These are phyloP conservation scores for Acyrthosiphon pisum DNA, from an alignment of 1,140 invertebrate genomes.

Conservation along the genomic window DNA sequence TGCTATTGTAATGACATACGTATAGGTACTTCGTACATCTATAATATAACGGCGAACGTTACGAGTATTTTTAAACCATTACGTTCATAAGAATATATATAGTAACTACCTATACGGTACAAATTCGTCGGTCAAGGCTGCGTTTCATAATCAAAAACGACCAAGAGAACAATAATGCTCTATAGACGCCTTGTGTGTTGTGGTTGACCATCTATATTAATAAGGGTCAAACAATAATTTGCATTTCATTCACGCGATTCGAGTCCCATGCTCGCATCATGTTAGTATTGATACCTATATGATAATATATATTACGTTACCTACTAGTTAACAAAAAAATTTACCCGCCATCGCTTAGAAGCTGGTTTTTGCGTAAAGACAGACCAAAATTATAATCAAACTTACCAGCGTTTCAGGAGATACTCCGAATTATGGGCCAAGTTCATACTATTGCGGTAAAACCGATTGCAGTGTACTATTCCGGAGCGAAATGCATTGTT, in stretches of 20 bases:
- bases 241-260: not conserved
- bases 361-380: not conserved
- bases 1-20: not conserved
- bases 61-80: not conserved
- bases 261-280: not conserved
- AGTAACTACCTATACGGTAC: not conserved
- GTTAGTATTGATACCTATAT: too few species aligned
- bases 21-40: not conserved
- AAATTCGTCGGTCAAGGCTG: not conserved
- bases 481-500: not conserved
- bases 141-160: not conserved
- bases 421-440: not conserved
- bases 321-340: not conserved
- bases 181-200: not conserved
- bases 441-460: not conserved
- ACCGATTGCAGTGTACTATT: not conserved
- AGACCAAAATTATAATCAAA: not conserved
- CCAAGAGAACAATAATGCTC: not conserved
- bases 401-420: not conserved
- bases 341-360: not conserved
- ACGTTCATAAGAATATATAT: not conserved
- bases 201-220: not conserved
- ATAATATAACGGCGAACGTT: not conserved
- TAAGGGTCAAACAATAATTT: not conserved
- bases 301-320: too few species aligned